Percentiles rank a stretch among this genome's conserved stretches.
Conservation (phyloP, 2,888 invertebrate species). For the Eretmocerus hayati region DNA sequence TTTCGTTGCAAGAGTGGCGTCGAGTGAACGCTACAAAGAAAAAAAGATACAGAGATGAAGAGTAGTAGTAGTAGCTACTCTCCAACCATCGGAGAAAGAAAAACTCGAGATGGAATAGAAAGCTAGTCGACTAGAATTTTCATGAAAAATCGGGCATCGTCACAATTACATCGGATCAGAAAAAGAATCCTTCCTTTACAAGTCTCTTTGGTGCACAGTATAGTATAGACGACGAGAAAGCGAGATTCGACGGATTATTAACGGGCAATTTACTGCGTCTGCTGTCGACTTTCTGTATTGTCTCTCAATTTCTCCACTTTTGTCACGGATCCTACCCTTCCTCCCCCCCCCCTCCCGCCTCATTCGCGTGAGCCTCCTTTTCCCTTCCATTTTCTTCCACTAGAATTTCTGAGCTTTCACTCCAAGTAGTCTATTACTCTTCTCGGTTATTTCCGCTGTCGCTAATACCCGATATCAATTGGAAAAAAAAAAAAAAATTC, state of each 20-base stretch:
- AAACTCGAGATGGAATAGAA: slow-evolving; percentile 16
- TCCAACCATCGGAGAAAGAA: no score
- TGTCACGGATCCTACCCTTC: slow-evolving; percentile 6
- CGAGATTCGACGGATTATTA: slow-evolving; percentile 40
- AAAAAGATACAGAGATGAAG: slow-evolving; percentile 4
- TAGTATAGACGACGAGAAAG: slow-evolving; percentile 10
- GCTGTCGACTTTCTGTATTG: slow-evolving; percentile 46
- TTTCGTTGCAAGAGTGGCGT: slow-evolving; percentile 16
- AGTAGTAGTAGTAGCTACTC: no score
- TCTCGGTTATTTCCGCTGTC: slow-evolving; percentile 24
- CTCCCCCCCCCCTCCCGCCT: slow-evolving; percentile 10
- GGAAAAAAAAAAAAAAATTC: no score
- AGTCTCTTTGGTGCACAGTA: background rate
- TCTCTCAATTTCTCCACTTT: slow-evolving; percentile 25
- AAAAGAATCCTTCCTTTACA: no score
- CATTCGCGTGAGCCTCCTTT: no score
- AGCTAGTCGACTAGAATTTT: slow-evolving; percentile 6
- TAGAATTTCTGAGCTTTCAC: no score
- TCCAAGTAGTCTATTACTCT: slow-evolving; percentile 24
- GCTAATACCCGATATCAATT: slow-evolving; percentile 26
- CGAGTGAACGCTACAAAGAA: slow-evolving; percentile 3
- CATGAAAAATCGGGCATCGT: slow-evolving; percentile 14
- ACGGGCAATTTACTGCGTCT: slow-evolving; percentile 47
- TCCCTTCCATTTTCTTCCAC: slow-evolving; percentile 14
- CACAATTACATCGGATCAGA: slow-evolving; percentile 45